These are phyloP conservation scores for Carpatolechia fugitivella DNA, from an alignment of 2,888 invertebrate species.

Conservation along the genomic window DNA sequence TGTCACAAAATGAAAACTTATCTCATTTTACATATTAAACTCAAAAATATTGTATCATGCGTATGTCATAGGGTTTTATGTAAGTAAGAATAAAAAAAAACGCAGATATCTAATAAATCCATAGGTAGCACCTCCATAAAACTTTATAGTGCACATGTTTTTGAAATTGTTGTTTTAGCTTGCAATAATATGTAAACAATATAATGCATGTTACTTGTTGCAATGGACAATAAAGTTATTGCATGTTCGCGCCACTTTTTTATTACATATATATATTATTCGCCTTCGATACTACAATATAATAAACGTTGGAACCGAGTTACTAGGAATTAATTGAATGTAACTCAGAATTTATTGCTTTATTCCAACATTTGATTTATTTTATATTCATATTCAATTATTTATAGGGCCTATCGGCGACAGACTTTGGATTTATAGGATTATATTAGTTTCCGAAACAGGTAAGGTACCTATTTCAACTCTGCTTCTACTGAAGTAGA, in stretches of 20 bases:
- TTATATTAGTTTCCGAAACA: too few relatives aligned
- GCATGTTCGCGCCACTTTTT: not conserved
- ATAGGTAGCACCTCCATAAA: too few relatives aligned
- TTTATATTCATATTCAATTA: slow-evolving; percentile 1
- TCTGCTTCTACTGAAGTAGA: not conserved
- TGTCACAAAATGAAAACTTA: too few relatives aligned
- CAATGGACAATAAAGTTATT: slow-evolving; percentile 12
- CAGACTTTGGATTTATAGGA: not conserved
- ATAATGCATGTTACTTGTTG: not conserved
- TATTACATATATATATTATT: not conserved
- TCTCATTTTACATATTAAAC: too few relatives aligned
- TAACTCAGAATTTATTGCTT: not conserved
- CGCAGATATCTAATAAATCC: too few relatives aligned
- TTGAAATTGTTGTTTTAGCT: slow-evolving; percentile 8
- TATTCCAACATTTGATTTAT: slow-evolving; percentile 17
- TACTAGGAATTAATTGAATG: slow-evolving; percentile 1
- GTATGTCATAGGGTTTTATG: too few relatives aligned
- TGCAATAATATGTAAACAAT: slow-evolving; percentile 11
- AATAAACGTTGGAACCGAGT: not conserved
- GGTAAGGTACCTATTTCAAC: not conserved
- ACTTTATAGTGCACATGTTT: not conserved
- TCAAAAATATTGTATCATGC: too few relatives aligned
- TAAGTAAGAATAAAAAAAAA: too few relatives aligned
- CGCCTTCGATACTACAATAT: not conserved
- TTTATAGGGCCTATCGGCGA: slow-evolving; percentile 1